A percentile compares a stretch with the other conserved stretches of the same genome.
These are phyloP conservation scores for Neoniphon sammara DNA, from an alignment of 2,797 vertebrate species.

Conservation along the genomic window DNA sequence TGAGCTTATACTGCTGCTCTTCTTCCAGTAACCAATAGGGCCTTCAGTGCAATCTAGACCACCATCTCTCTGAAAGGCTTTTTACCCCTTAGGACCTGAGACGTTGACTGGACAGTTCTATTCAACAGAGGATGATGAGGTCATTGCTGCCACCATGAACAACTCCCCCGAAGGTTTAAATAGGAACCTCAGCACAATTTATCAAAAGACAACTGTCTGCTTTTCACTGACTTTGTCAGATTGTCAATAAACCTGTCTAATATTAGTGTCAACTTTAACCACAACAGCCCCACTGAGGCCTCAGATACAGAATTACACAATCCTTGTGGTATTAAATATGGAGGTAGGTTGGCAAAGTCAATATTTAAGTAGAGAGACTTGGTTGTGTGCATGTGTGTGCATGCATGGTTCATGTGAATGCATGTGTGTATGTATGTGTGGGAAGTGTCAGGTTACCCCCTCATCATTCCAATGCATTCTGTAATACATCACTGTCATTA, in stretches of 20 bases:
- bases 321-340: constrained; percentile 31
- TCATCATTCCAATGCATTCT: constrained; percentile 69
- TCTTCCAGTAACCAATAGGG: not conserved
- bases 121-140: constrained; percentile 39
- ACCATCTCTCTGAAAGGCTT: not conserved
- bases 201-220: constrained; percentile 26
- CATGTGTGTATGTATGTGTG: constrained; percentile 34
- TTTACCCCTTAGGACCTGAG: constrained; percentile 9
- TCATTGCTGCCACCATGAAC: constrained; percentile 44
- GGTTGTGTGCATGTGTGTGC: constrained; percentile 11
- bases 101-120: not conserved
- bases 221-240: constrained; percentile 15
- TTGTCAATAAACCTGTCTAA: constrained; percentile 31
- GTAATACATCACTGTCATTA: constrained; percentile 70
- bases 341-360: constrained; percentile 1
- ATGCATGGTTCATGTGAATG: constrained; percentile 24
- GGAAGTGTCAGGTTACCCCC: constrained; percentile 66
- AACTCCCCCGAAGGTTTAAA: not conserved
- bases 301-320: constrained; percentile 30
- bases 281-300: constrained; percentile 27
- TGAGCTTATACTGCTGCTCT: constrained; percentile 10
- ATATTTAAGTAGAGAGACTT: not conserved
- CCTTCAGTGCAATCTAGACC: not conserved
- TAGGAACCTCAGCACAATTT: constrained; percentile 18
- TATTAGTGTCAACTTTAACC: constrained; percentile 23